Evolutionary conservation across 2,797 vertebrate species (phyloP).

Genomic region (Chaetodon trifasciatus): DNA sequence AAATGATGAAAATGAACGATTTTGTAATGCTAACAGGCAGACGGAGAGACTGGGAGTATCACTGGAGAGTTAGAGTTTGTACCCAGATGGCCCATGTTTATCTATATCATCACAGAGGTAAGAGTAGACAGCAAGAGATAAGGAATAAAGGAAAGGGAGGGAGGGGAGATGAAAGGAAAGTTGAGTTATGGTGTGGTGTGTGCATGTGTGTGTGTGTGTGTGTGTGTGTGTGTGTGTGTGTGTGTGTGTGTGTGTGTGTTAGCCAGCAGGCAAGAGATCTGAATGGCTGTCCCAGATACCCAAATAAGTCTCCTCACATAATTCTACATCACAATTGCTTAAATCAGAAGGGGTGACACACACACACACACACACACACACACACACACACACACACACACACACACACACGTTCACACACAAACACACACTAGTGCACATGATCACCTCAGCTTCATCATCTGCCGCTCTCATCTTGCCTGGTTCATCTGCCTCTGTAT

Average conservation of each 20-base stretch:
- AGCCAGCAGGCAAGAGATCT: conserved; percentile 64
- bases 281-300: conserved; percentile 80
- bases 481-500: conserved; percentile 19
- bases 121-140: conserved; percentile 36
- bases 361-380: conserved; percentile 10
- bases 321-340: conserved; percentile 71
- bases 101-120: conserved; percentile 56
- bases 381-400: conserved; percentile 18
- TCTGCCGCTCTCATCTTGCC: conserved; percentile 40
- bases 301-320: conserved; percentile 81
- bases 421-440: conserved; percentile 22
- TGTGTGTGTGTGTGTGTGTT: conserved; percentile 37
- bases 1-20: conserved; percentile 9
- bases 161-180: conserved; percentile 43
- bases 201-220: conserved; percentile 33
- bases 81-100: conserved; percentile 63
- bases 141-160: conserved; percentile 20
- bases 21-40: conserved; percentile 40
- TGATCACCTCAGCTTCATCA: conserved; percentile 48
- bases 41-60: conserved; percentile 24
- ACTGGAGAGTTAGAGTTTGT: conserved; percentile 31
- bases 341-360: conserved; percentile 71
- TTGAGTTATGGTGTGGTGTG: conserved; percentile 39
- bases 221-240: conserved; percentile 36
- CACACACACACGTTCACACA: conserved; percentile 2